These are phyloP conservation scores for Neotoxoptera formosana DNA, from an alignment of 1,140 invertebrate genomes.

Conservation along the genomic window DNA sequence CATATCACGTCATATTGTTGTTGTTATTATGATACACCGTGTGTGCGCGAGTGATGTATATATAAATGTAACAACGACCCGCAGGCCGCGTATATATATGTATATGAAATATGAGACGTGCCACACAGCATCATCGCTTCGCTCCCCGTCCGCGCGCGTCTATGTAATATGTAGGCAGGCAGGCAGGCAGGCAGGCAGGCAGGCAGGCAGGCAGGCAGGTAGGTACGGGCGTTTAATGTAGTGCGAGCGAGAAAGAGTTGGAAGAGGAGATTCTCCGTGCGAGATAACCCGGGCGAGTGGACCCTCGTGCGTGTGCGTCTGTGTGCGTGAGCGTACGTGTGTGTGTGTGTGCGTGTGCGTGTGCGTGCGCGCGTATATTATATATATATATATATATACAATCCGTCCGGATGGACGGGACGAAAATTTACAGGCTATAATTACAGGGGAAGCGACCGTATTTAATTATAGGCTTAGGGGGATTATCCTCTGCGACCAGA, in stretches of 20 bases:
- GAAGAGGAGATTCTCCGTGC: slow-evolving; percentile 26
- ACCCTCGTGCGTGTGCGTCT: neutral
- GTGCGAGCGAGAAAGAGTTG: slow-evolving; percentile 2
- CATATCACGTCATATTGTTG: too few species aligned
- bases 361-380: neutral
- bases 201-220: neutral
- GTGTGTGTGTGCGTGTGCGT: neutral
- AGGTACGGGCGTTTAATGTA: neutral
- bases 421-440: slow-evolving; percentile 57
- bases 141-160: neutral
- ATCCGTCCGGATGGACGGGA: slow-evolving; percentile 55
- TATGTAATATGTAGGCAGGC: neutral
- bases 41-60: neutral
- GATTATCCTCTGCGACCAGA: slow-evolving; percentile 50
- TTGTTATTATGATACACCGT: neutral
- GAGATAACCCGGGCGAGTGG: slow-evolving; percentile 26
- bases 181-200: neutral
- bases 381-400: neutral
- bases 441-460: slow-evolving; percentile 58
- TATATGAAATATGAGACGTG: slow-evolving; percentile 40
- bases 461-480: slow-evolving; percentile 57
- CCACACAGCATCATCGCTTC: slow-evolving; percentile 3
- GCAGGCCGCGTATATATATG: too few species aligned
- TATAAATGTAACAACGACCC: neutral
- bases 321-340: neutral